phyloP scores from a whole-genome alignment of 2,888 invertebrate species.

The Patella caerulea region DNA sequence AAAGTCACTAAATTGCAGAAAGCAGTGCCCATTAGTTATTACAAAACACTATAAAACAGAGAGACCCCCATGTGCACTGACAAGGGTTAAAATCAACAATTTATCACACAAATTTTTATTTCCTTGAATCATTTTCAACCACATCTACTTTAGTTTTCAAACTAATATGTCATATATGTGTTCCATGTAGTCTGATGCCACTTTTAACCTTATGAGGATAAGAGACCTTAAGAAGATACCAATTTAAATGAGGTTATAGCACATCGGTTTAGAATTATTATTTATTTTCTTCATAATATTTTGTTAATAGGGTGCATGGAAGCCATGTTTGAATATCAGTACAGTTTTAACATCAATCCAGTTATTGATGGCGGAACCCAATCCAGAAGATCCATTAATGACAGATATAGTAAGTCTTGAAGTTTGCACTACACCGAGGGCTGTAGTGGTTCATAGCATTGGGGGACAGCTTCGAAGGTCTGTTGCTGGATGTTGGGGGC shows the following conservation, averaged over 20 bases:
- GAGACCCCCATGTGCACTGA: too few species aligned
- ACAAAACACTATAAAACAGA: too few species aligned
- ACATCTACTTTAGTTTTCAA: not conserved
- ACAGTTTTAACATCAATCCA: slow-evolving; percentile 82
- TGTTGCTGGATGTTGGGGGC: too few species aligned
- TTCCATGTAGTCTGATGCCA: not conserved
- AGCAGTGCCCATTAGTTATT: too few species aligned
- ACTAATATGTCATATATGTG: not conserved
- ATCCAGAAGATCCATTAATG: slow-evolving; percentile 89
- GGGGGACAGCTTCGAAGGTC: too few species aligned
- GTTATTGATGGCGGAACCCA: slow-evolving; percentile 83
- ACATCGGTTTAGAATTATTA: not conserved
- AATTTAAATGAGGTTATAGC: too few species aligned
- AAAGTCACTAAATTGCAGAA: too few species aligned
- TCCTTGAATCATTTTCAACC: too few species aligned
- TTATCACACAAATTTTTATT: too few species aligned
- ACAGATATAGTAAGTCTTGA: slow-evolving; percentile 75
- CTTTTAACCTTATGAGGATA: not conserved
- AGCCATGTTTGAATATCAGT: slow-evolving; percentile 70
- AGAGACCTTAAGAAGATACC: too few species aligned
- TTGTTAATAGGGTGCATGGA: slow-evolving; percentile 70
- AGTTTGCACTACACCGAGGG: not conserved
- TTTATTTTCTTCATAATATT: slow-evolving; percentile 8
- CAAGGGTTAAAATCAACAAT: too few species aligned
- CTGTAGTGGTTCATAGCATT: too few species aligned